phyloP scores from a whole-genome alignment of 2,888 invertebrate species.

The Oligia strigilis region DNA sequence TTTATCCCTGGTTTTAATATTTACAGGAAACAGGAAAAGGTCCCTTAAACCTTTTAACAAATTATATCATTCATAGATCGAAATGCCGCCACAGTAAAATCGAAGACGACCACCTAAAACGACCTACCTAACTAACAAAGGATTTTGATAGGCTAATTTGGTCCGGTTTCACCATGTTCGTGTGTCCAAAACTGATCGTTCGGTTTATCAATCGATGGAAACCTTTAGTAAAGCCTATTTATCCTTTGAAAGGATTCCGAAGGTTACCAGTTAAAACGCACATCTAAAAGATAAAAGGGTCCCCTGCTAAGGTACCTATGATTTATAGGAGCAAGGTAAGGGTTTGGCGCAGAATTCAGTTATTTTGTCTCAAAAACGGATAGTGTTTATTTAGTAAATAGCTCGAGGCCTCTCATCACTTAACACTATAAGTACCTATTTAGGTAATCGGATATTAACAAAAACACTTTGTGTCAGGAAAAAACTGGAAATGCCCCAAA shows the following conservation, averaged over 20 bases:
- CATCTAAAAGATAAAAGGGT: conserved; percentile 20
- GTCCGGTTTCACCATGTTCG: not conserved
- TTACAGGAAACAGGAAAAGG: no score
- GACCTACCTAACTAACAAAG: not conserved
- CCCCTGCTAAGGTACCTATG: conserved; percentile 9
- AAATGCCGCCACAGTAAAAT: not conserved
- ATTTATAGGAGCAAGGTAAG: conserved; percentile 20
- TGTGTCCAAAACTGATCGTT: not conserved
- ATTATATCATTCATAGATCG: not conserved
- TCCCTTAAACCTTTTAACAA: no score
- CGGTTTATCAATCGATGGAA: conserved; percentile 1
- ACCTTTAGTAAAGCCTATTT: conserved; percentile 10
- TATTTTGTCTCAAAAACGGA: conserved; percentile 4
- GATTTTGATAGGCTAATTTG: not conserved
- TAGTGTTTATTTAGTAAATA: not conserved
- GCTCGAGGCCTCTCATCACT: not conserved
- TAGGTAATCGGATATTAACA: not conserved
- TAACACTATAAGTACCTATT: not conserved
- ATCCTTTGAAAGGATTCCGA: conserved; percentile 12
- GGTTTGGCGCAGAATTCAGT: not conserved
- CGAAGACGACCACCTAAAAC: no score
- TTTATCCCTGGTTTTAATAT: not conserved
- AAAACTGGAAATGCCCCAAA: not conserved
- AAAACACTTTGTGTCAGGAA: not conserved
- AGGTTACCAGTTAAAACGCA: conserved; percentile 25